A percentile compares a stretch with the other conserved stretches of the same genome.
phyloP scores from a whole-genome alignment of 2,113 vertebrate genomes.

The zebrafish (Danio rerio) region GRCz12tu NC_133192.1:37919501-37920000 shows the following conservation, averaged over 20 bases:
- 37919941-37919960: slow-evolving; percentile 64
- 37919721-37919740: slow-evolving; percentile 72
- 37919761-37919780: slow-evolving; percentile 72
- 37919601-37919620: slow-evolving; percentile 41
- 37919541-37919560: not conserved
- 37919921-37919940: slow-evolving; percentile 36
- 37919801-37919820: slow-evolving; percentile 75
- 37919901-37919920: slow-evolving; percentile 39
- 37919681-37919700: slow-evolving; percentile 68
- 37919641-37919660: slow-evolving; percentile 55
- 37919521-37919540: not conserved
- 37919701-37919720: slow-evolving; percentile 58
- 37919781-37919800: slow-evolving; percentile 77
- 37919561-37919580: not conserved
- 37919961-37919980: slow-evolving; percentile 56
- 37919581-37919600: not conserved
- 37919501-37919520: not conserved
- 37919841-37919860: slow-evolving; percentile 75
- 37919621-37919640: slow-evolving; percentile 63
- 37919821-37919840: slow-evolving; percentile 72
- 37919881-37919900: slow-evolving; percentile 61
- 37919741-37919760: slow-evolving; percentile 76
- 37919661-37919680: slow-evolving; percentile 62
- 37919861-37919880: slow-evolving; percentile 65
- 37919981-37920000: too few relatives aligned